A percentile compares a stretch with the other conserved stretches of the same genome.
Conservation (phyloP, 2,797 vertebrate genomes). For the Syndactyla subalaris region DNA sequence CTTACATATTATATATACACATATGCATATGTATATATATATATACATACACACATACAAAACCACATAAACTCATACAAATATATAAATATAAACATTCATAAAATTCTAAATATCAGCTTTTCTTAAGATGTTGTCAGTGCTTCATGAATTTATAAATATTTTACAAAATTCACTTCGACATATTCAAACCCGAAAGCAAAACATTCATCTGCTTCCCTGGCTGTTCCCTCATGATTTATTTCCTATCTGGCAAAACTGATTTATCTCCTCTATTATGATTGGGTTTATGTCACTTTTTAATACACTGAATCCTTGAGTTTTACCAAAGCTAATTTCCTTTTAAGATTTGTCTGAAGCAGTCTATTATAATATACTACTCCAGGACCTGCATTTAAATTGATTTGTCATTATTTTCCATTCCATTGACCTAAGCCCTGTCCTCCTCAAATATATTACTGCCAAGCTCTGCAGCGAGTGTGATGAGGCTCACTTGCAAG, state of each 20-base stretch:
- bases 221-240: constrained; percentile 15
- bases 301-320: constrained; percentile 7
- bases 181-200: background rate
- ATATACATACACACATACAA: background rate
- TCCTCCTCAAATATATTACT: background rate
- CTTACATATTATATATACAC: background rate
- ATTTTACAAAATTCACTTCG: constrained; percentile 42
- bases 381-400: constrained; percentile 28
- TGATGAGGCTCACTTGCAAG: background rate
- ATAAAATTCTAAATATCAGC: background rate
- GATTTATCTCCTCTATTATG: background rate
- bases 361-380: background rate
- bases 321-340: constrained; percentile 28
- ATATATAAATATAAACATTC: background rate
- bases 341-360: constrained; percentile 24
- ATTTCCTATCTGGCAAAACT: constrained; percentile 34
- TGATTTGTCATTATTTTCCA: constrained; percentile 25
- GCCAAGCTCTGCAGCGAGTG: background rate
- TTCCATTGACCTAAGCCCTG: background rate
- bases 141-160: constrained; percentile 22
- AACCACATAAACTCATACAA: background rate
- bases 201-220: background rate
- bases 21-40: background rate
- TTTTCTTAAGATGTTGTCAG: background rate
- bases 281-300: constrained; percentile 9